Evolutionary conservation across 2,113 vertebrate genomes (phyloP), one percentile per base, ranked within the genome.

Genomic region (Nanorana parkeri): DNA sequence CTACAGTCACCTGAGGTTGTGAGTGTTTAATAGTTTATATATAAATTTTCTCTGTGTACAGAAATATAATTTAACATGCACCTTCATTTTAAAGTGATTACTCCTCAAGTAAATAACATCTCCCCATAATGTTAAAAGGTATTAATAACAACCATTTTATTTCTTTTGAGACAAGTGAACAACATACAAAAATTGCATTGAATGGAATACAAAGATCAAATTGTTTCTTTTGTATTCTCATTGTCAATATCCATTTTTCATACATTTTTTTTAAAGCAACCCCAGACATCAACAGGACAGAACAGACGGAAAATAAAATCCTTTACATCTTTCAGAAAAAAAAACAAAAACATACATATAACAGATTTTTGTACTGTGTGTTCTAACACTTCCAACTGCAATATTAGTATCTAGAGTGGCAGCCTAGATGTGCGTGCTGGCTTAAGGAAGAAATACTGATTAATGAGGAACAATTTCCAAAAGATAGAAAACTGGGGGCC

Each of bases 211-310:
- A 28, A 28, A 55, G 51, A 19, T 24, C 54, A 74, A 55, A 54
- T 19, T 19, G 68, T 71, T 26, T 69, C 4, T n/a, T 56, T 21
- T 36, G 52, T 21, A 36, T 36, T 74, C 16, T 74, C 29, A 55
- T 28, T 28, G 2, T 36, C 55, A 20, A 74, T 36, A 61, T 36
- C 20, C 5, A 23, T 60, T 60, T 75, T 6, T 41, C 7, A 36
- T 23, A 29, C 21, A 47, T 47, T 23, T 23, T 61, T 36, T 36
- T 41, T 75, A 75, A 75, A 75, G 55, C 55, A 75, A 75, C 72
- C 72, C 15, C 72, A 75, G 55, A 75, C 72, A 60, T 28, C 55
- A 61, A 75, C 28, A 60, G 36, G 72, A 75, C 72, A 75, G 19
- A 75, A 55, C 23, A 47, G 41, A 47, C 5, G 26, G 32, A 74